Evolutionary conservation across 2,113 vertebrate genomes (phyloP).

Genomic region (Smithornis capensis): DNA sequence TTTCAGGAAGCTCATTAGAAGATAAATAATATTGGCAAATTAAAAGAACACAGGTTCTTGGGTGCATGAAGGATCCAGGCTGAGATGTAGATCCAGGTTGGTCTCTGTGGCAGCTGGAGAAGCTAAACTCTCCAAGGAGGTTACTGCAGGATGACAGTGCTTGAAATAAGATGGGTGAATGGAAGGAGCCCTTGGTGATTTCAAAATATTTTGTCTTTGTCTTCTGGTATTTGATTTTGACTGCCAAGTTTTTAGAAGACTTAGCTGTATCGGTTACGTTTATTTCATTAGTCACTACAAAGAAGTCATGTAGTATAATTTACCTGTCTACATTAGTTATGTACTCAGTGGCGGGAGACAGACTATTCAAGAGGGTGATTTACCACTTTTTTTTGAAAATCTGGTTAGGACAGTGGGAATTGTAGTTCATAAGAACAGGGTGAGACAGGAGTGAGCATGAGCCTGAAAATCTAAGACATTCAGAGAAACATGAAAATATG

Average conservation of each 20-base stretch:
- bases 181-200: background rate
- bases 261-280: background rate
- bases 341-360: background rate
- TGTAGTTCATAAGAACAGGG: background rate
- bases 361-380: background rate
- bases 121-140: background rate
- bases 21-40: background rate
- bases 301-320: background rate
- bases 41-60: background rate
- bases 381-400: background rate
- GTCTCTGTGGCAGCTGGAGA: background rate
- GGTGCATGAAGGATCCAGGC: background rate
- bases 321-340: slow-evolving; percentile 4
- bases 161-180: background rate
- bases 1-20: background rate
- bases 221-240: background rate
- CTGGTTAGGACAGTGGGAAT: background rate
- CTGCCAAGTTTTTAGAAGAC: background rate
- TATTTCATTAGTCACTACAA: background rate
- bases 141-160: background rate
- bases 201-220: background rate
- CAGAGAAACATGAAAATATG: background rate
- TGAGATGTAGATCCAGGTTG: background rate
- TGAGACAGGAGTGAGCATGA: background rate
- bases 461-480: background rate